Percentiles rank a stretch among this genome's conserved stretches.
These are phyloP conservation scores for Sebastes kiyomatsui DNA, from an alignment of 2,797 vertebrate species.

Conservation along the genomic window DNA sequence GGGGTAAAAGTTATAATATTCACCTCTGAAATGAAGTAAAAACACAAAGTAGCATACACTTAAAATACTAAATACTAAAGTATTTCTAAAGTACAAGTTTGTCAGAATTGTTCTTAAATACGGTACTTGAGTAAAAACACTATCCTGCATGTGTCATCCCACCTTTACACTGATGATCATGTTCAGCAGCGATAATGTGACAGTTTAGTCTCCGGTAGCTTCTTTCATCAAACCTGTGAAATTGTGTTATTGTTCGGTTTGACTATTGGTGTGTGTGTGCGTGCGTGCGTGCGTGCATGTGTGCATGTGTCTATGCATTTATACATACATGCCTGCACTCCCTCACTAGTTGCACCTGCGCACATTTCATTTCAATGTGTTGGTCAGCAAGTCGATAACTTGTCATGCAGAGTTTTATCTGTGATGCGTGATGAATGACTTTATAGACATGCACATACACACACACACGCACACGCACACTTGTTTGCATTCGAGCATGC, in stretches of 20 bases:
- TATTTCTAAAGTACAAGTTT: background rate
- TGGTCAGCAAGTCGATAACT: background rate
- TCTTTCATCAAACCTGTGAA: background rate
- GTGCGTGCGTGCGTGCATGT: background rate
- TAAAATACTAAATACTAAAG: no score
- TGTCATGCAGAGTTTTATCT: background rate
- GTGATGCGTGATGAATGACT: background rate
- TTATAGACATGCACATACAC: background rate
- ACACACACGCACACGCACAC: background rate
- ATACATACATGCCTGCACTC: no score
- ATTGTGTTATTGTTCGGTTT: background rate
- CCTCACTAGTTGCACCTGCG: background rate
- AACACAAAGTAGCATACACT: background rate
- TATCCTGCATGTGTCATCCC: background rate
- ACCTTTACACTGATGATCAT: background rate
- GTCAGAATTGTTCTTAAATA: background rate
- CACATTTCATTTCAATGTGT: background rate
- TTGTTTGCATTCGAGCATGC: slow-evolving; percentile 30
- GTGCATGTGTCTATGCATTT: background rate
- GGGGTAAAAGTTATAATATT: background rate
- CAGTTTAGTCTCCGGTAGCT: background rate
- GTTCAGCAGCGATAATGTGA: background rate
- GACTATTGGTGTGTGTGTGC: background rate
- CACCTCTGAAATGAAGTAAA: background rate
- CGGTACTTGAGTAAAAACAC: background rate